A percentile compares a stretch with the other conserved stretches of the same genome.
phyloP scores from a whole-genome alignment of 1,140 invertebrate species.

The Danaus plexippus region DNA sequence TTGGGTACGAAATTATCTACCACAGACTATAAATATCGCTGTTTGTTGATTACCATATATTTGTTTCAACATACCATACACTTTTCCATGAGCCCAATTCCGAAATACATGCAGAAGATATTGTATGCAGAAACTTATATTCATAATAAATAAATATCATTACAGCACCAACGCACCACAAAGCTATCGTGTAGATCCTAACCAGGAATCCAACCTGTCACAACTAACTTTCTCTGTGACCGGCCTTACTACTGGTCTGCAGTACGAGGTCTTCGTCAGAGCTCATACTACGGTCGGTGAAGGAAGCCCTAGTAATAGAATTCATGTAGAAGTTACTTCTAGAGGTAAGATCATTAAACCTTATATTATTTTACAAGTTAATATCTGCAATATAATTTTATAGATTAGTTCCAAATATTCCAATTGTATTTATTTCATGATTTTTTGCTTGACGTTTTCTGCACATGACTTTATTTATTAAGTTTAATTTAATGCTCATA shows the following conservation, averaged over 20 bases:
- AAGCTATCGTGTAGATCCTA: constrained; percentile 44
- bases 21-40: too few species aligned
- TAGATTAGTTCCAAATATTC: neutral
- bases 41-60: too few species aligned
- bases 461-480: too few species aligned
- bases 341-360: constrained; percentile 37
- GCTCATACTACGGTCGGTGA: constrained; percentile 85
- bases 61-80: too few species aligned
- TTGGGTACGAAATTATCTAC: too few species aligned
- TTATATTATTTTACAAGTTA: neutral
- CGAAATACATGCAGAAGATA: too few species aligned
- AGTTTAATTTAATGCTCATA: too few species aligned
- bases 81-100: too few species aligned
- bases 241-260: constrained; percentile 75
- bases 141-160: constrained; percentile 6
- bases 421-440: too few species aligned
- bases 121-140: too few species aligned
- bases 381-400: neutral
- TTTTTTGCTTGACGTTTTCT: too few species aligned
- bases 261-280: constrained; percentile 89
- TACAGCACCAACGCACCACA: constrained; percentile 47
- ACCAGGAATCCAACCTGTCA: constrained; percentile 29
- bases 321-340: constrained; percentile 45
- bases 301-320: constrained; percentile 70
- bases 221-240: constrained; percentile 73